A percentile compares a stretch with the other conserved stretches of the same genome.
phyloP scores from a whole-genome alignment of 2,888 invertebrate genomes.

The Agrotis ipsilon region DNA sequence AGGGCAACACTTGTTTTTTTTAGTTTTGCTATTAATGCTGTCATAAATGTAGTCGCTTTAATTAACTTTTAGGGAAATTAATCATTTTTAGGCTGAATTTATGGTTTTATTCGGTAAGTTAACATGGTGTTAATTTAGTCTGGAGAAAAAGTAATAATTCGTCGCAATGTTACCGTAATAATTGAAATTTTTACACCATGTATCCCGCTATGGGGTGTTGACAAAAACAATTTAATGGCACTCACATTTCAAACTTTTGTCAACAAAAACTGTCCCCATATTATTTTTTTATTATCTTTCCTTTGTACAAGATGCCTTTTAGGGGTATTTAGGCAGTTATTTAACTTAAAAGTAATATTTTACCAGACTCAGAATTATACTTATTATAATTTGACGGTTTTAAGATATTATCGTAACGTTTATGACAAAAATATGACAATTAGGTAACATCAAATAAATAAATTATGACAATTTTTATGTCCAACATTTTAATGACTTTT shows the following conservation, averaged over 20 bases:
- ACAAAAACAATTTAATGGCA: slow-evolving; percentile 70
- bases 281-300: background rate
- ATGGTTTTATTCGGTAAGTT: too few relatives aligned
- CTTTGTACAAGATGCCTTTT: slow-evolving; percentile 11
- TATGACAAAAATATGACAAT: slow-evolving; percentile 10
- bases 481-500: slow-evolving; percentile 7
- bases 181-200: slow-evolving; percentile 50
- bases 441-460: background rate
- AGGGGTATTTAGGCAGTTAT: background rate
- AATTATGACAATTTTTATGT: slow-evolving; percentile 8
- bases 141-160: background rate
- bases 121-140: too few relatives aligned
- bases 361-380: background rate
- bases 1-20: background rate
- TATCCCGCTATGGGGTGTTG: slow-evolving; percentile 42
- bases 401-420: background rate
- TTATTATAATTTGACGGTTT: background rate
- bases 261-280: slow-evolving; percentile 60
- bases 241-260: slow-evolving; percentile 71
- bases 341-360: background rate
- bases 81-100: background rate
- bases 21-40: background rate
- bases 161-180: background rate
- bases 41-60: background rate
- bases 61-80: background rate